Percentiles rank a stretch among this genome's conserved stretches.
Conservation (phyloP, 1,140 invertebrate species). For the Idris sp. region DNA sequence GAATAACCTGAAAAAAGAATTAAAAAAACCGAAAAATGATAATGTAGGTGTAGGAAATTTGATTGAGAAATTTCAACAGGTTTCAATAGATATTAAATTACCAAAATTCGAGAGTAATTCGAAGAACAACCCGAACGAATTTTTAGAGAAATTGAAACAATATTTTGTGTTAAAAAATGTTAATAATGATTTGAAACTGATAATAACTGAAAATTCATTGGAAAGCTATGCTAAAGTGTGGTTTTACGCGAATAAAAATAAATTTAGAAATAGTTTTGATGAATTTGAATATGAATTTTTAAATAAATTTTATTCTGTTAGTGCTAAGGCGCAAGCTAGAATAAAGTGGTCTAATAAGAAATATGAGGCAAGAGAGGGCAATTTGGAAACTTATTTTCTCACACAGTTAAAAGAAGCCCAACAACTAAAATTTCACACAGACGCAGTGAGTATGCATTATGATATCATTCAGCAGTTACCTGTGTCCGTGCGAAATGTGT, state of each 20-base stretch:
- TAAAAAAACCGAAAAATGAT: too few relatives aligned
- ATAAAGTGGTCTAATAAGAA: too few relatives aligned
- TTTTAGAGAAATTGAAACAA: not conserved
- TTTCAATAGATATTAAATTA: not conserved
- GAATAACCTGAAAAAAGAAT: too few relatives aligned
- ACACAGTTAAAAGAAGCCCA: not conserved
- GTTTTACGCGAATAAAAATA: not conserved
- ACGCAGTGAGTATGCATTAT: not conserved
- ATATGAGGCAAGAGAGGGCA: too few relatives aligned
- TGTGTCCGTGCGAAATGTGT: not conserved
- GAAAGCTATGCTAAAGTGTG: not conserved
- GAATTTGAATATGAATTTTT: not conserved
- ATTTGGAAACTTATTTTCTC: too few relatives aligned
- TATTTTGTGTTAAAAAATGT: not conserved
- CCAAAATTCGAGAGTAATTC: not conserved
- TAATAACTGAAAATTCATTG: not conserved
- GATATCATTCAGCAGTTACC: constrained; percentile 3
- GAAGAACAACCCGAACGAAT: not conserved
- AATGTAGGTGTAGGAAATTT: too few relatives aligned
- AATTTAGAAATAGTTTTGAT: not conserved
- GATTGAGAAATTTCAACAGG: not conserved
- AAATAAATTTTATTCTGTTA: not conserved
- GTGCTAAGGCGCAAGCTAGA: too few relatives aligned
- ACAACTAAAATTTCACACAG: not conserved
- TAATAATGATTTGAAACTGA: not conserved